Conservation (phyloP, 2,797 vertebrate genomes). For the Thripadectes ignobilis region DNA sequence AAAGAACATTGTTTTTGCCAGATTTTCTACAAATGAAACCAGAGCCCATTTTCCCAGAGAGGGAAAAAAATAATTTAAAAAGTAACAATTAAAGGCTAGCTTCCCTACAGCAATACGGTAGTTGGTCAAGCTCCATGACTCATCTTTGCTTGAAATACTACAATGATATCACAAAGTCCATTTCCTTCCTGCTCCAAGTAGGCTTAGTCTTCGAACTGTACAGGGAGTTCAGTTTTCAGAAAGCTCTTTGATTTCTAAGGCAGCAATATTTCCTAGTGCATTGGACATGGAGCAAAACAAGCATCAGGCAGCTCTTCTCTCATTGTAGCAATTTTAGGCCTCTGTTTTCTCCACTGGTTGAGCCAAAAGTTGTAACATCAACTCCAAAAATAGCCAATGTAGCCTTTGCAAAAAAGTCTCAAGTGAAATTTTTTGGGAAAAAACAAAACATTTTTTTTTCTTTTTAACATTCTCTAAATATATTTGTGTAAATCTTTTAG, state of each 20-base stretch:
- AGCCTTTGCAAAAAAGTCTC: neutral
- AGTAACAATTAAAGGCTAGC: neutral
- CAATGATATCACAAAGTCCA: conserved; percentile 62
- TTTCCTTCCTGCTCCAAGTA: conserved; percentile 50
- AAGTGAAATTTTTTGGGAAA: neutral
- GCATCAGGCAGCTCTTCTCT: neutral
- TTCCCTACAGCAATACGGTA: conserved; percentile 43
- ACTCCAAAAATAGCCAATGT: neutral
- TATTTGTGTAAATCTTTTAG: neutral
- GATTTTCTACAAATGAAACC: conserved; percentile 38
- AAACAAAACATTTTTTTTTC: neutral
- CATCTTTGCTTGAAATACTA: conserved; percentile 77
- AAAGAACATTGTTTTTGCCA: conserved; percentile 5
- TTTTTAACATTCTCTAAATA: neutral
- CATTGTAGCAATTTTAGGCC: neutral
- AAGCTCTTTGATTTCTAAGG: conserved; percentile 28
- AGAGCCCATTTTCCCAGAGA: conserved; percentile 1
- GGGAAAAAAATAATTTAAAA: neutral
- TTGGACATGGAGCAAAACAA: neutral
- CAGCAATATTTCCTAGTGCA: conserved; percentile 1
- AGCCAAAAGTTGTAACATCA: neutral
- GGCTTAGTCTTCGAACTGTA: conserved; percentile 15
- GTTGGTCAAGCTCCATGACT: conserved; percentile 63
- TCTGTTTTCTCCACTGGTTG: neutral
- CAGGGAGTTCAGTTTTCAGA: conserved; percentile 13